Evolutionary conservation across 23 tunicate genomes (phyloP).

Genomic region (Diplosoma virens): DNA sequence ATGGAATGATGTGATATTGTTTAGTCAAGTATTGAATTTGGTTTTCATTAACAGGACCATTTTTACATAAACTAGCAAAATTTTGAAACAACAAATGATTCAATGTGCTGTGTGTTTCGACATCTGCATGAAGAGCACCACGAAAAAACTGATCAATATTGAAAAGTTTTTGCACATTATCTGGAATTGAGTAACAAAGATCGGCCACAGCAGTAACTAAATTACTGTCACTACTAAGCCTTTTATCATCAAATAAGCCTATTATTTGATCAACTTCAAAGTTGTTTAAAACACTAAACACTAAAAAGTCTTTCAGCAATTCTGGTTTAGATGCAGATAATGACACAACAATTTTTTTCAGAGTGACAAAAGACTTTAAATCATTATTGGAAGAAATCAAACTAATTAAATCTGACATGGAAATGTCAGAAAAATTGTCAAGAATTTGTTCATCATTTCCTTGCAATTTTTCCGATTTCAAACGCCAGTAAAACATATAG

Average conservation of each 20-base stretch:
- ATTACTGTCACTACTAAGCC: no score
- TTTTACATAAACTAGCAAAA: neutral
- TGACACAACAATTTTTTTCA: no score
- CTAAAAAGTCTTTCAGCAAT: no score
- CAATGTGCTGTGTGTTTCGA: neutral
- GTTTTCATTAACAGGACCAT: neutral
- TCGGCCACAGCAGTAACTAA: no score
- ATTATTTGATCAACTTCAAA: no score
- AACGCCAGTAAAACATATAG: neutral
- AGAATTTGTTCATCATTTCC: neutral
- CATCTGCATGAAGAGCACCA: neutral
- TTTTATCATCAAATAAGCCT: no score
- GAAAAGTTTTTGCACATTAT: neutral
- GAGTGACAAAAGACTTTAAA: no score
- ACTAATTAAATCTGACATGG: no score
- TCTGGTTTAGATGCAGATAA: no score
- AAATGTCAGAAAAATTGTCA: neutral
- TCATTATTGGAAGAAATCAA: no score
- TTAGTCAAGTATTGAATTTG: neutral
- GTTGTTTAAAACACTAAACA: no score
- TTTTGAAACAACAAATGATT: neutral
- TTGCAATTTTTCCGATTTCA: neutral
- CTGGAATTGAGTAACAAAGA: neutral
- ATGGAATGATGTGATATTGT: neutral
- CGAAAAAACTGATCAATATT: conserved; percentile 3